Evolutionary conservation across 2,888 invertebrate genomes (phyloP).

Genomic region (Mactromeris polynyma): DNA sequence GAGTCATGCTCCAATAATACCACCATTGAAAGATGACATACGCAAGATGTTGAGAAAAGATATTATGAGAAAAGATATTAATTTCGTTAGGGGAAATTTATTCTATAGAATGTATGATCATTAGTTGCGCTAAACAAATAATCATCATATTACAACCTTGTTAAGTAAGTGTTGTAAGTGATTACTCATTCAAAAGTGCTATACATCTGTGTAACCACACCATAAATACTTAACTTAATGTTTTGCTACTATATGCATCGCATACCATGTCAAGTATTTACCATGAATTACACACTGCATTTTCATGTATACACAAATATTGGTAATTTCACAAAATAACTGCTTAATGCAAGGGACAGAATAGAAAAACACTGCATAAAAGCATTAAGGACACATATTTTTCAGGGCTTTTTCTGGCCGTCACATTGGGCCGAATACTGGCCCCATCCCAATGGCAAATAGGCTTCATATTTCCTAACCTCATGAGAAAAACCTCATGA

Average conservation of each 20-base stretch:
- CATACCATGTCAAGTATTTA: background rate
- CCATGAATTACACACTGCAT: background rate
- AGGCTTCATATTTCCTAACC: no score
- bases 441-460: no score
- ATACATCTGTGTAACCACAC: background rate
- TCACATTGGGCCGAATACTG: no score
- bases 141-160: background rate
- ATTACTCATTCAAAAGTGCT: background rate
- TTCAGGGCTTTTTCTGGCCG: no score
- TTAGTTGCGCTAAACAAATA: background rate
- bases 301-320: background rate
- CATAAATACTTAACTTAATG: background rate
- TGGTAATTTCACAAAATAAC: background rate
- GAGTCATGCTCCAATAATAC: background rate
- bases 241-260: background rate
- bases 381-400: background rate
- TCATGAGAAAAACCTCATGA: no score
- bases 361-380: background rate
- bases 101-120: background rate
- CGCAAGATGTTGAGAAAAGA: no score
- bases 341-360: background rate
- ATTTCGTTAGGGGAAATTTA: background rate
- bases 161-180: background rate
- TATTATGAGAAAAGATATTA: background rate
- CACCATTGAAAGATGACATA: background rate